A percentile compares a stretch with the other conserved stretches of the same genome.
These are phyloP conservation scores for Sphaeridia pumilis DNA, from an alignment of 2,888 invertebrate species.

Conservation along the genomic window DNA sequence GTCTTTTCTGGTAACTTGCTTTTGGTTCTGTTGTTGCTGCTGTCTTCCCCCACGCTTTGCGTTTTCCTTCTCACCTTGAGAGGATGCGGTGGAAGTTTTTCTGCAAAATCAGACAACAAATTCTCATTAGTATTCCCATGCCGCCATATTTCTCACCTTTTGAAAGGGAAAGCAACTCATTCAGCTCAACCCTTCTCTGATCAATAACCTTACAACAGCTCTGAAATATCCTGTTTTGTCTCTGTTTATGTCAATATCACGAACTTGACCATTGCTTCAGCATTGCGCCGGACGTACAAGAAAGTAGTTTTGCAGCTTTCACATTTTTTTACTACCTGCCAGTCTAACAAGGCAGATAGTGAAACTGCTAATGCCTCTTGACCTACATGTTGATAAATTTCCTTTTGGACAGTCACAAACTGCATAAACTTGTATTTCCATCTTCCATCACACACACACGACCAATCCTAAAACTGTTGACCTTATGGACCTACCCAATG, in stretches of 20 bases:
- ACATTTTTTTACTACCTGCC: not conserved
- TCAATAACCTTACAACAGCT: not conserved
- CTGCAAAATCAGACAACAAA: not conserved
- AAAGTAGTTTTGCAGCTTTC: not conserved
- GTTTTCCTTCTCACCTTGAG: constrained; percentile 11
- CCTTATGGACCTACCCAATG: no score
- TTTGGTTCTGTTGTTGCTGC: no score
- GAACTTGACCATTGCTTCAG: not conserved
- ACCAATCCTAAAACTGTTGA: no score
- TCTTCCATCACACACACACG: no score
- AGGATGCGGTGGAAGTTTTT: not conserved
- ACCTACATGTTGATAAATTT: no score
- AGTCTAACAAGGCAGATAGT: no score
- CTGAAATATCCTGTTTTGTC: no score
- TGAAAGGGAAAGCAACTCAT: not conserved
- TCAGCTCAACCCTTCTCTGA: not conserved
- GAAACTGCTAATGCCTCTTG: no score
- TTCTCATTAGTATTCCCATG: not conserved
- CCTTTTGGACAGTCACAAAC: no score
- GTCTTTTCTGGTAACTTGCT: constrained; percentile 6
- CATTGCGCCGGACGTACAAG: not conserved
- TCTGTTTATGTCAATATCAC: no score
- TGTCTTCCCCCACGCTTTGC: constrained; percentile 2
- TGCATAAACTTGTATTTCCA: no score
- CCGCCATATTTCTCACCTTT: not conserved